Evolutionary conservation across 2,888 invertebrate genomes (phyloP).

Genomic region (Sussaba pulchella): DNA sequence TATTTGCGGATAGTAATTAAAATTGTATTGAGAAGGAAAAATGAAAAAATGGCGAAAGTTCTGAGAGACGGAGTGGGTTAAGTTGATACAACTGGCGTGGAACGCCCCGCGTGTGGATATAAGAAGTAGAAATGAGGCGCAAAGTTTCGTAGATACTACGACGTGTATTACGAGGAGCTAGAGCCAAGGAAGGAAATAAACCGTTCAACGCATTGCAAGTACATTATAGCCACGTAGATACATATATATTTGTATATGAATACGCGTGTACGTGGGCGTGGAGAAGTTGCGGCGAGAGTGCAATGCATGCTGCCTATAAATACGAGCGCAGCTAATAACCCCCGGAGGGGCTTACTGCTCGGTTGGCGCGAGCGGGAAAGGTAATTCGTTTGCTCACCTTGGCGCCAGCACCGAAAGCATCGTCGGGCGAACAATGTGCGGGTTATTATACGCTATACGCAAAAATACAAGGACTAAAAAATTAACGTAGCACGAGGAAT

Average conservation of each 20-base stretch:
- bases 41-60: too few relatives aligned
- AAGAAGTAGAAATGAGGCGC: constrained; percentile 23
- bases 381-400: constrained; percentile 62
- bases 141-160: constrained; percentile 46
- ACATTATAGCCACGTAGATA: constrained; percentile 46
- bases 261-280: constrained; percentile 34
- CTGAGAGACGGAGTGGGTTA: too few relatives aligned
- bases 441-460: neutral
- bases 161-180: constrained; percentile 39
- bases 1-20: too few relatives aligned
- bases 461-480: neutral
- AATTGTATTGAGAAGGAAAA: too few relatives aligned
- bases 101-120: neutral
- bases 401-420: constrained; percentile 29
- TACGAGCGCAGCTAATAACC: constrained; percentile 72
- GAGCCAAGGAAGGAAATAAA: constrained; percentile 43
- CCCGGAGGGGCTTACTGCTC: constrained; percentile 23
- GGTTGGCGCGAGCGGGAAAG: constrained; percentile 43
- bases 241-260: constrained; percentile 8
- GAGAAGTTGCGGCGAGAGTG: constrained; percentile 31
- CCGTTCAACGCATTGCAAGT: constrained; percentile 49
- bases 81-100: neutral
- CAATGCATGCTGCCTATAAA: constrained; percentile 68
- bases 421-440: constrained; percentile 16
- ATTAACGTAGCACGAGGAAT: constrained; percentile 3